Percentiles rank a stretch among this genome's conserved stretches.
Evolutionary conservation across 2,888 invertebrate genomes (phyloP).

Genomic region (Tricholauxania praeusta): DNA sequence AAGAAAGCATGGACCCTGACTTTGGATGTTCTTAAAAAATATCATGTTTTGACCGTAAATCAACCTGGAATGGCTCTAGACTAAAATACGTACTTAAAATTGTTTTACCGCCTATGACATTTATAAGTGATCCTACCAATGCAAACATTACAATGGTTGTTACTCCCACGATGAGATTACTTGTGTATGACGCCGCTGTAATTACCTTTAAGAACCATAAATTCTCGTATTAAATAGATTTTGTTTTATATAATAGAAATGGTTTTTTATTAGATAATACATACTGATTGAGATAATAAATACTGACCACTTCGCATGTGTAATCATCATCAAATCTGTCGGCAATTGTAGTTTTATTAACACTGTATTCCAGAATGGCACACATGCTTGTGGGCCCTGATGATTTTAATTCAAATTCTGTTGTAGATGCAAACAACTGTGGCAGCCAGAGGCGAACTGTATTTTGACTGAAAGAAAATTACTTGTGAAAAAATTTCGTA

Average conservation of each 20-base stretch:
- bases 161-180: conserved; percentile 74
- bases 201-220: conserved; percentile 38
- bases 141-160: conserved; percentile 73
- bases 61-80: no score
- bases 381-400: conserved; percentile 56
- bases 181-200: conserved; percentile 73
- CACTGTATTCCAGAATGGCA: conserved; percentile 60
- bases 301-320: conserved; percentile 45
- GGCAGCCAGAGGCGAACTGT: conserved; percentile 91
- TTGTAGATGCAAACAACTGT: conserved; percentile 82
- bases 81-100: conserved; percentile 66
- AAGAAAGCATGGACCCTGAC: no score
- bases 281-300: no score
- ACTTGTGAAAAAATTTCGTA: conserved; percentile 69
- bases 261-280: neutral
- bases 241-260: no score
- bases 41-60: no score
- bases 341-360: conserved; percentile 58
- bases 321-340: conserved; percentile 17
- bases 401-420: conserved; percentile 65
- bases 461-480: conserved; percentile 73
- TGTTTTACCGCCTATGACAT: conserved; percentile 69
- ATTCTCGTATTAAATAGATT: no score
- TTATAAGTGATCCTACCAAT: conserved; percentile 70
- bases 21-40: no score